Evolutionary conservation across 2,888 invertebrate species (phyloP).

Genomic region (Lycophotia porphyrea): DNA sequence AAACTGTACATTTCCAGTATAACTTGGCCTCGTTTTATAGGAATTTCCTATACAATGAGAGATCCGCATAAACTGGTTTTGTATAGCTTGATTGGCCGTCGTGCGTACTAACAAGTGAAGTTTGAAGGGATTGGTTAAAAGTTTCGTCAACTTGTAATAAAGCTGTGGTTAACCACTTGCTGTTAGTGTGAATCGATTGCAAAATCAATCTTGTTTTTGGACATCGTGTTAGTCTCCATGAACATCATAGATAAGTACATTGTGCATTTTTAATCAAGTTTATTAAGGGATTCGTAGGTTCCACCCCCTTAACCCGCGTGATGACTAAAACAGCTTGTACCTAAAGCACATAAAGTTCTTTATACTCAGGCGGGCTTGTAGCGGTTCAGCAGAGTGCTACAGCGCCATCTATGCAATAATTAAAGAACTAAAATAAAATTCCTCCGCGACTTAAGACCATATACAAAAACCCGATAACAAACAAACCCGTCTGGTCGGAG

Average conservation of each 20-base stretch:
- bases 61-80: too few relatives aligned
- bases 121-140: not conserved
- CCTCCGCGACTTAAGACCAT: too few relatives aligned
- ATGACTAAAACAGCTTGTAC: not conserved
- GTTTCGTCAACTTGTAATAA: not conserved
- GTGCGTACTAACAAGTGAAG: constrained; percentile 9
- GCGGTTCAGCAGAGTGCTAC: too few relatives aligned
- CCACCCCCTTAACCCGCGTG: not conserved
- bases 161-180: not conserved
- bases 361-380: not conserved
- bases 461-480: too few relatives aligned
- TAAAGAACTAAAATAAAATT: too few relatives aligned
- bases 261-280: not conserved
- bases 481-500: too few relatives aligned
- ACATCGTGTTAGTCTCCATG: not conserved
- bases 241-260: not conserved
- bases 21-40: too few relatives aligned
- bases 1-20: too few relatives aligned
- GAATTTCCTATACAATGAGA: too few relatives aligned
- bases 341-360: not conserved
- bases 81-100: too few relatives aligned
- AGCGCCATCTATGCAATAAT: too few relatives aligned
- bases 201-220: not conserved
- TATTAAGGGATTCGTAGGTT: not conserved
- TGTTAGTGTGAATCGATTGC: not conserved